Evolutionary conservation across 2,113 vertebrate genomes (phyloP).

Genomic region (Dicrurus megarhynchus): DNA sequence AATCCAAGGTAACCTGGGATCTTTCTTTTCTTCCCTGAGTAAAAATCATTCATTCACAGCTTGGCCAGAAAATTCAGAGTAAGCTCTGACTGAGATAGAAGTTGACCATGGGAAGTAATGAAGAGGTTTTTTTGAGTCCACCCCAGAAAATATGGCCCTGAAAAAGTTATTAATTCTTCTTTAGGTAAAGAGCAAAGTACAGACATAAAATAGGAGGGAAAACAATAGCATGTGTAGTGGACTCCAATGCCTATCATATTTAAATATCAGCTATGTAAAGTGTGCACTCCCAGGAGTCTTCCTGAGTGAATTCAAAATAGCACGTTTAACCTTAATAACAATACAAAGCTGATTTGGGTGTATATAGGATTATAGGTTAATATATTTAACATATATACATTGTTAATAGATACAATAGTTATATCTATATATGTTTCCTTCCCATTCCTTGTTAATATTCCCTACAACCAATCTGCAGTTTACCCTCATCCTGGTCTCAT

Average conservation of each 20-base stretch:
- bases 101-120: neutral
- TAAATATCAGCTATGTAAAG: neutral
- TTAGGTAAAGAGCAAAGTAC: neutral
- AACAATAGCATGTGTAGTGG: neutral
- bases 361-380: neutral
- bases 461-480: neutral
- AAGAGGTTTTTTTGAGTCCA: neutral
- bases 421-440: neutral
- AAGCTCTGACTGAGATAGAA: neutral
- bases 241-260: neutral
- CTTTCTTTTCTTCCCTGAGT: neutral
- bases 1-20: neutral
- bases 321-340: neutral
- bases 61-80: neutral
- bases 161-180: neutral
- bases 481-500: fast-evolving
- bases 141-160: neutral
- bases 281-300: neutral
- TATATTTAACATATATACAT: neutral
- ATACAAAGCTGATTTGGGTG: neutral
- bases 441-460: neutral
- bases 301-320: neutral
- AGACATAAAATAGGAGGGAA: neutral
- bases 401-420: neutral
- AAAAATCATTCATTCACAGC: neutral